Evolutionary conservation across 1,140 invertebrate genomes (phyloP).

Genomic region (Dendrolimus kikuchii): DNA sequence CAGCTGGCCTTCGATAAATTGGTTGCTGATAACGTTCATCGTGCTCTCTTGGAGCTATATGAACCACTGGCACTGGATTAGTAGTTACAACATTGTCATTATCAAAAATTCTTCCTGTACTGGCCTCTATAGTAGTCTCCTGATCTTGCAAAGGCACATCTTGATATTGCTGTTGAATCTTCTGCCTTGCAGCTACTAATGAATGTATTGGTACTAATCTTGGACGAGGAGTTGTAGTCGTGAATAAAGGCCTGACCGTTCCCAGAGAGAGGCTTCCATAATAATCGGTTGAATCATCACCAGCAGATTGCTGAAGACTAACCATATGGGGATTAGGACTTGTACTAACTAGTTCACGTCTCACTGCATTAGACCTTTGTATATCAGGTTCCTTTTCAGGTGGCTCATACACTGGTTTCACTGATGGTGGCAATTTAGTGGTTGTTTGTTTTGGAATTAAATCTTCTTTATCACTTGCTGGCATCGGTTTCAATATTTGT

Average conservation of each 20-base stretch:
- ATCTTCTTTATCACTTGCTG: constrained; percentile 39
- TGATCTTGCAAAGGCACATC: constrained; percentile 53
- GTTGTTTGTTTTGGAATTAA: constrained; percentile 51
- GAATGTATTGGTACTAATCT: constrained; percentile 62
- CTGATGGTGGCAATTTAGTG: constrained; percentile 43
- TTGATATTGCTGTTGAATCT: constrained; percentile 63
- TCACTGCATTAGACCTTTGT: constrained; percentile 47
- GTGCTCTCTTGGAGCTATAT: constrained; percentile 49
- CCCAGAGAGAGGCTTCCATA: constrained; percentile 76
- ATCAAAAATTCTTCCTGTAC: constrained; percentile 60
- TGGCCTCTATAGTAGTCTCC: constrained; percentile 65
- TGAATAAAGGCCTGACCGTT: constrained; percentile 77
- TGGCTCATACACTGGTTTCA: constrained; percentile 69
- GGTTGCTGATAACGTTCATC: constrained; percentile 67
- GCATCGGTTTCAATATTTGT: constrained; percentile 44
- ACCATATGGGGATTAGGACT: constrained; percentile 64
- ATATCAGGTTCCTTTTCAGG: constrained; percentile 59
- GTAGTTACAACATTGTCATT: constrained; percentile 57
- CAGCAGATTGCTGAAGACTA: constrained; percentile 67
- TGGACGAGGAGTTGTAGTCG: constrained; percentile 71
- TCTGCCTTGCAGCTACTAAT: constrained; percentile 52
- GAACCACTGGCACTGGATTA: constrained; percentile 60
- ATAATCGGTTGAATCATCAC: constrained; percentile 77
- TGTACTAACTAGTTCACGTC: constrained; percentile 71
- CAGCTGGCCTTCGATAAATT: constrained; percentile 61